Evolutionary conservation across 2,797 vertebrate species (phyloP).

Genomic region (Clarias laeviceps): DNA sequence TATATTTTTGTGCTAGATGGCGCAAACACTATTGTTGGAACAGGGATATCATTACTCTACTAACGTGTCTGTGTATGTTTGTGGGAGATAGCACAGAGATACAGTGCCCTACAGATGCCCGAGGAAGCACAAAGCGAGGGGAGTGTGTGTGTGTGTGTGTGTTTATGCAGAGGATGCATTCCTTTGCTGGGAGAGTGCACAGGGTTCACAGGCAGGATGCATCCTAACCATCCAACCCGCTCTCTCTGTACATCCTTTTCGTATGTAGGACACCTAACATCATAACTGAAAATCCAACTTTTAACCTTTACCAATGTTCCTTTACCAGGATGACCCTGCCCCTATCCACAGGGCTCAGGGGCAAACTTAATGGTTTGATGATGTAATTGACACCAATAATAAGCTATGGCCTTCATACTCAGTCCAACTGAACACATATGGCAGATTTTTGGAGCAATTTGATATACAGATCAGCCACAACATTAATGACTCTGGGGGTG

Average conservation of each 20-base stretch:
- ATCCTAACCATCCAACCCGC: conserved; percentile 50
- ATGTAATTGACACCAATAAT: neutral
- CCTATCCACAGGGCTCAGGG: neutral
- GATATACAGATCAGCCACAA: neutral
- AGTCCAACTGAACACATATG: neutral
- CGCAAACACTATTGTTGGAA: neutral
- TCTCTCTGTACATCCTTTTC: neutral
- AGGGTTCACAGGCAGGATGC: conserved; percentile 64
- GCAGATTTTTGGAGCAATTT: neutral
- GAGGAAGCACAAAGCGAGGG: conserved; percentile 10
- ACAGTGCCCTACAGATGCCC: conserved; percentile 47
- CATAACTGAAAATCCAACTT: neutral
- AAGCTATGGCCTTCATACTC: neutral
- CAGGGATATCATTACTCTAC: conserved; percentile 58
- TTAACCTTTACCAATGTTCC: conserved; percentile 1
- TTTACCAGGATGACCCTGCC: neutral
- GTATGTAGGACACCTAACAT: neutral
- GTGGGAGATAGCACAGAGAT: conserved; percentile 7
- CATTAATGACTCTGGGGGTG: too few species aligned
- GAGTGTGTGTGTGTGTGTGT: conserved; percentile 56
- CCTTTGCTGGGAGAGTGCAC: conserved; percentile 70
- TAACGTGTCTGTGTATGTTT: conserved; percentile 38
- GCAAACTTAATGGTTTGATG: neutral
- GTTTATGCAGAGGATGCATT: conserved; percentile 70
- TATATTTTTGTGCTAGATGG: neutral